These are phyloP conservation scores for Etheostoma nigrum DNA, from an alignment of 2,797 vertebrate species.

Conservation along the genomic window DNA sequence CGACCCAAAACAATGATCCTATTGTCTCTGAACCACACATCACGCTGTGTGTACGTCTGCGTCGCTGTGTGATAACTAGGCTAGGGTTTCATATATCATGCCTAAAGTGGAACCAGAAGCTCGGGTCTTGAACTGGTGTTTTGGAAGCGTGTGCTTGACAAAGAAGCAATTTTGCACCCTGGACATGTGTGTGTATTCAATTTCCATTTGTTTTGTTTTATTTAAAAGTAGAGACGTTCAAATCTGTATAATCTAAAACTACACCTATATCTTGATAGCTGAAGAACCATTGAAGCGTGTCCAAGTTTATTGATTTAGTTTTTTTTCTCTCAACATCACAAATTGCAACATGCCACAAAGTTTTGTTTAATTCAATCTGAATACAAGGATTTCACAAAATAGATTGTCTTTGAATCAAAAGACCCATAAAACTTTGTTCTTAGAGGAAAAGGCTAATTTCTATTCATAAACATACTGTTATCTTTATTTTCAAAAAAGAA, in stretches of 20 bases:
- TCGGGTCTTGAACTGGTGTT: conserved; percentile 63
- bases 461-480: conserved; percentile 14
- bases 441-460: conserved; percentile 1
- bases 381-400: conserved; percentile 13
- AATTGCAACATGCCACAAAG: not conserved
- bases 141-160: conserved; percentile 61
- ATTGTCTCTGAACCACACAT: conserved; percentile 75
- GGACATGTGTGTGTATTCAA: conserved; percentile 1
- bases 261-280: not conserved
- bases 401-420: not conserved
- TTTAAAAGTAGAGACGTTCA: not conserved
- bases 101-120: conserved; percentile 81
- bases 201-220: conserved; percentile 16
- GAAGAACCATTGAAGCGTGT: not conserved
- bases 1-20: conserved; percentile 65
- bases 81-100: conserved; percentile 72
- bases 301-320: not conserved
- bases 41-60: conserved; percentile 26
- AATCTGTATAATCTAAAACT: not conserved
- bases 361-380: conserved; percentile 4
- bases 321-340: not conserved
- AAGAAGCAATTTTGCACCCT: conserved; percentile 42
- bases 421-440: not conserved
- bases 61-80: conserved; percentile 34
- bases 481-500: not conserved